Conservation (phyloP, 92 coral and sea anemone species). For the Hydrozoanthus gracilis region DNA sequence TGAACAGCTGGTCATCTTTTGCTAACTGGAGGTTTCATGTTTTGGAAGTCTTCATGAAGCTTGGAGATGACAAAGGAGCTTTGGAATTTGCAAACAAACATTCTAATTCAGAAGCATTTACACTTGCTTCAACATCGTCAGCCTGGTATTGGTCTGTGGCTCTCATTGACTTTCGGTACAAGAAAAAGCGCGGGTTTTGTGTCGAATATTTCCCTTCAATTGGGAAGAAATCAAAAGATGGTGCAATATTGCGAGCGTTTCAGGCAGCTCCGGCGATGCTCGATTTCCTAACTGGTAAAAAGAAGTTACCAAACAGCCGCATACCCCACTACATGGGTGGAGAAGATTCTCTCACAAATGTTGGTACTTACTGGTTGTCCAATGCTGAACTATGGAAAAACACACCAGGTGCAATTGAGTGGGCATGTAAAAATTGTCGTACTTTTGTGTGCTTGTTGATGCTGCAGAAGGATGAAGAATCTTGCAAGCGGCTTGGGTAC, state of each 20-base stretch:
- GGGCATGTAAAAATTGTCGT: slow-evolving; percentile 72
- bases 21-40: slow-evolving; percentile 89
- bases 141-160: slow-evolving; percentile 81
- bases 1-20: slow-evolving; percentile 77
- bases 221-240: slow-evolving; percentile 43
- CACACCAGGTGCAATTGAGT: slow-evolving; percentile 79
- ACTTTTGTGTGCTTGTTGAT: slow-evolving; percentile 69
- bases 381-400: slow-evolving; percentile 73
- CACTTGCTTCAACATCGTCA: slow-evolving; percentile 62
- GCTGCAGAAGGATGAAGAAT: slow-evolving; percentile 61
- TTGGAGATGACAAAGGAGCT: slow-evolving; percentile 78
- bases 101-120: slow-evolving; percentile 71
- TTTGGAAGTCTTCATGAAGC: slow-evolving; percentile 76
- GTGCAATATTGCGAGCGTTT: slow-evolving; percentile 76
- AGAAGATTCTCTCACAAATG: slow-evolving; percentile 68
- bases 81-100: slow-evolving; percentile 72
- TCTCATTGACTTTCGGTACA: slow-evolving; percentile 69
- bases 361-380: slow-evolving; percentile 69
- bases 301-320: slow-evolving; percentile 69
- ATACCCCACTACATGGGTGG: slow-evolving; percentile 69
- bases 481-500: slow-evolving; percentile 46
- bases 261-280: slow-evolving; percentile 69
- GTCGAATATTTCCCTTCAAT: slow-evolving; percentile 56
- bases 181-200: slow-evolving; percentile 68
- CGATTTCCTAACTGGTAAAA: slow-evolving; percentile 67